Percentiles rank a stretch among this genome's conserved stretches.
These are phyloP conservation scores for Actenoides hombroni DNA, from an alignment of 2,113 vertebrate species.

Conservation along the genomic window DNA sequence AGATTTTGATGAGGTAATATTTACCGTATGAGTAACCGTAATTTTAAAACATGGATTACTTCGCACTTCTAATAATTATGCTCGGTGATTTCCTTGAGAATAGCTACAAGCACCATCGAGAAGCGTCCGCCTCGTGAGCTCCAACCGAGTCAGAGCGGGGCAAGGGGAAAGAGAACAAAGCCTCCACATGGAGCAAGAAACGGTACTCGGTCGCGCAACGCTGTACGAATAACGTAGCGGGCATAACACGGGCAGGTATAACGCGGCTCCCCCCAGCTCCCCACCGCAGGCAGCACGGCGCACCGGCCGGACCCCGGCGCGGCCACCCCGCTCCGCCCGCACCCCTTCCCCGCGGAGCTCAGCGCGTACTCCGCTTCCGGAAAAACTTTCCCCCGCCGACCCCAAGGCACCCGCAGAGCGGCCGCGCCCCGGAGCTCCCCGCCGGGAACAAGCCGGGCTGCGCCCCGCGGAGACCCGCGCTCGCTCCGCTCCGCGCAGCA, in stretches of 20 bases:
- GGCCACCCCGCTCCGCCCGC: neutral
- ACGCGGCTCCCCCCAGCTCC: neutral
- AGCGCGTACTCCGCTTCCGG: neutral
- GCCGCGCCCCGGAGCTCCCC: neutral
- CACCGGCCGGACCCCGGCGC: neutral
- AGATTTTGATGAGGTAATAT: neutral
- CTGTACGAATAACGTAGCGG: accelerated
- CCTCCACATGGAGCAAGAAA: neutral
- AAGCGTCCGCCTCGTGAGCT: neutral
- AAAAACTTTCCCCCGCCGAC: conserved; percentile 12
- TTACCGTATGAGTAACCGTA: neutral
- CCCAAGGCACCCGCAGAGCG: neutral
- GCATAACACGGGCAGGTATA: neutral
- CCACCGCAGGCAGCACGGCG: neutral
- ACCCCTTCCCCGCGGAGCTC: neutral
- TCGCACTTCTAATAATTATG: neutral
- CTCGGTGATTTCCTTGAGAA: neutral
- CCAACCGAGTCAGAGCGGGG: neutral
- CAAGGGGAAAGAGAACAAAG: conserved; percentile 53
- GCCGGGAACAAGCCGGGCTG: neutral
- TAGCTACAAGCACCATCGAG: accelerated
- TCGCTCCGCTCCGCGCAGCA: neutral
- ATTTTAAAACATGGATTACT: neutral
- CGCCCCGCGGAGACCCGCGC: neutral
- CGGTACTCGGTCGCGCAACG: neutral